Percentiles rank a stretch among this genome's conserved stretches.
phyloP scores from a whole-genome alignment of 2,797 vertebrate species.

The Galagoides demidoff region DNA sequence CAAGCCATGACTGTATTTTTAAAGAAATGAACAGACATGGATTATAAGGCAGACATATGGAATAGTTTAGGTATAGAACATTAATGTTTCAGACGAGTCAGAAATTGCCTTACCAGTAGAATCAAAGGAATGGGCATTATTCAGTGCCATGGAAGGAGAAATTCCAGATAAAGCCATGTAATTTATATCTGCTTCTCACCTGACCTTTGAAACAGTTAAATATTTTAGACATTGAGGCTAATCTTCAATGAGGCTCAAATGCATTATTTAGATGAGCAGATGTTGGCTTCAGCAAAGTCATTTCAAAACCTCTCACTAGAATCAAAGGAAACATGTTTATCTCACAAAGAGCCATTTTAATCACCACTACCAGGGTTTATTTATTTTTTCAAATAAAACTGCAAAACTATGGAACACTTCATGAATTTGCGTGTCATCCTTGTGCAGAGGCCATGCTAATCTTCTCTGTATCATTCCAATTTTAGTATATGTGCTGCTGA shows the following conservation, averaged over 20 bases:
- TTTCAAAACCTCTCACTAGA: background rate
- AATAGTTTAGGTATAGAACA: background rate
- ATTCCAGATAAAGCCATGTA: background rate
- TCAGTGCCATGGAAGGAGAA: background rate
- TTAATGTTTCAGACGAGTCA: background rate
- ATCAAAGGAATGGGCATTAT: background rate
- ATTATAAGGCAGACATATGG: background rate
- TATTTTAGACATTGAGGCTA: conserved; percentile 60
- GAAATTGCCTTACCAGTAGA: background rate
- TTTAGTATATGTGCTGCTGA: no score
- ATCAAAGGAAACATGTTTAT: background rate
- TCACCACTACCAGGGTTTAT: background rate
- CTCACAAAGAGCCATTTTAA: background rate
- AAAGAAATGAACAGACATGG: background rate
- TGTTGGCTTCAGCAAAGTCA: conserved; percentile 18
- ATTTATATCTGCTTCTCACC: background rate
- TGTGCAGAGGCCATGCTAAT: no score
- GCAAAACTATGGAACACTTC: no score
- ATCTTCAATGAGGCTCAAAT: conserved; percentile 34
- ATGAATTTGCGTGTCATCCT: no score
- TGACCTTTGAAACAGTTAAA: conserved; percentile 72
- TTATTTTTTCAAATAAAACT: no score
- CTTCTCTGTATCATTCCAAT: no score
- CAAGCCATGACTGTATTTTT: conserved; percentile 11
- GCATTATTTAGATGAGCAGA: conserved; percentile 66